A percentile compares a stretch with the other conserved stretches of the same genome.
Evolutionary conservation across 2,797 vertebrate genomes (phyloP).

Genomic region (Coccyzus lansbergi): DNA sequence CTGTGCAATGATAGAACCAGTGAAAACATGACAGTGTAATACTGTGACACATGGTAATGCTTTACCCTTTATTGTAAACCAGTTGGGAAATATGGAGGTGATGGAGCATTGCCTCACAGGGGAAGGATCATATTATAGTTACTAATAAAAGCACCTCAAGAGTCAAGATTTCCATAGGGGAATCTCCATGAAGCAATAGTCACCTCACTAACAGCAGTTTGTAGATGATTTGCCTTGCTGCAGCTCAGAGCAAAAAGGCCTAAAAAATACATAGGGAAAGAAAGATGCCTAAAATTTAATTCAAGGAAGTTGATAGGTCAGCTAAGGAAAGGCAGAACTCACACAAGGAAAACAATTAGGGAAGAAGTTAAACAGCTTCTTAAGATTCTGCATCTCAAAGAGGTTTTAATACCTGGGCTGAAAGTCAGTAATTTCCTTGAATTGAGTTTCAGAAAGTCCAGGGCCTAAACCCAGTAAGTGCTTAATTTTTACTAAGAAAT

Average conservation of each 20-base stretch:
- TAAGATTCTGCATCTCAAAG: background rate
- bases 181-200: background rate
- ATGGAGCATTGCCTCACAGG: slow-evolving; percentile 40
- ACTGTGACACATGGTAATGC: background rate
- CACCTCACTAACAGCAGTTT: background rate
- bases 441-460: background rate
- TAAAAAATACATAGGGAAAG: background rate
- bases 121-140: no score
- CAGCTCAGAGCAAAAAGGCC: background rate
- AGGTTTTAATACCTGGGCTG: background rate
- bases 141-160: background rate
- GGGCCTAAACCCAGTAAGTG: background rate
- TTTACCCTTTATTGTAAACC: slow-evolving; percentile 34
- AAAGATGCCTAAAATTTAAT: background rate
- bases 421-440: background rate
- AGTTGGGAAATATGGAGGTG: slow-evolving; percentile 23
- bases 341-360: background rate
- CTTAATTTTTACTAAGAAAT: background rate
- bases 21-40: slow-evolving; percentile 60
- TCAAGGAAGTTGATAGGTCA: background rate
- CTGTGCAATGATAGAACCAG: slow-evolving; percentile 39
- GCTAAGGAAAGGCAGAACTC: background rate
- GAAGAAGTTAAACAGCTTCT: background rate
- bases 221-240: background rate
- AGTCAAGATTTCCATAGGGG: background rate